Evolutionary conservation across 2,113 vertebrate species (phyloP), one percentile per base, ranked within the genome.

Genomic region (Motacilla alba): DNA sequence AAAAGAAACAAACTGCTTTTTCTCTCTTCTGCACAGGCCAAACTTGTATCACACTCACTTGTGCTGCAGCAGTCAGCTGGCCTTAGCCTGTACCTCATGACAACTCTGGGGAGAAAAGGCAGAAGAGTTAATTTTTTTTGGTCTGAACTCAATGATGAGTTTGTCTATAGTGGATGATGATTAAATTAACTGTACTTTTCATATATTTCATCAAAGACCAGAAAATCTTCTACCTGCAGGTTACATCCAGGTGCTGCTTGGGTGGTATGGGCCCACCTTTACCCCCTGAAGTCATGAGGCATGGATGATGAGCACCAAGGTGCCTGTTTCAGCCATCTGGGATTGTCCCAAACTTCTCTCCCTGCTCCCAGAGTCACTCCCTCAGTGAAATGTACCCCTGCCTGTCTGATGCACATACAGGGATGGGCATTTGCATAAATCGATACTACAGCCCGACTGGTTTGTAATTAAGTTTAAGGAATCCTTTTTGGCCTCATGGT

Each of bases 391-490:
- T 2, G 12, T 52, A 43, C 13, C 37, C 23, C 27, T 60, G 46
- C 49, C 56, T 72, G 21, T 47, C 41, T 60, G 39, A 31, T 16
- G 6, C 1, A 2, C 11, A 4, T 10, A 63, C 9, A 68, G 44
- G 23, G 52, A 72, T 4, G 12, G 58, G 6, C 4, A 56, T 81
- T 60, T 93, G 60, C 73, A 75, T 91, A 67, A 89, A 93, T 83
- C 80, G 67, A 41, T 83, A 70, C 13, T 9, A 4, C 30, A 81
- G 47, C 39, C 56, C 0, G 0, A 39, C 19, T 83, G 33, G 37
- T 93, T 90, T 60, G 49, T 33, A 92, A 37, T 84, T 89, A 96
- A 59, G 15, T 90, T 77, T 31, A 58, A 47, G 72, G 92, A 93
- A 84, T 70, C 16, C 13, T 78, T 83, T 86, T 87, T 3, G 7